Conservation (phyloP, 2,113 vertebrate genomes). For the Perca flavescens region DNA sequence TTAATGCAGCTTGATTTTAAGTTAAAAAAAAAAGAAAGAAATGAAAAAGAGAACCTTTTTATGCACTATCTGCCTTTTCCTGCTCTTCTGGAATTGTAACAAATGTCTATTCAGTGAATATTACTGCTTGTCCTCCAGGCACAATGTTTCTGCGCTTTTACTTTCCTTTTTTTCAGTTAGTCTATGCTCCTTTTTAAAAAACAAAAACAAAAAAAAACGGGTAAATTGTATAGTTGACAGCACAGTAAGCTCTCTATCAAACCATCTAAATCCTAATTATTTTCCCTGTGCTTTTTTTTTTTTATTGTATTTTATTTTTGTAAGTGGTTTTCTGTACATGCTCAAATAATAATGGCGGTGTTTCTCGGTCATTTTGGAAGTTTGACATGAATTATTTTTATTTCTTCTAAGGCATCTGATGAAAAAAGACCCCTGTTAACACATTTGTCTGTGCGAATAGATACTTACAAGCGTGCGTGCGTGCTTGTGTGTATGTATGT, state of each 20-base stretch:
- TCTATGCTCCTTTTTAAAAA: slow-evolving; percentile 76
- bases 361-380: slow-evolving; percentile 61
- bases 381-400: slow-evolving; percentile 44
- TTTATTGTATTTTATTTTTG: slow-evolving; percentile 71
- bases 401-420: slow-evolving; percentile 43
- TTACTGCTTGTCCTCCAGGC: slow-evolving; percentile 78
- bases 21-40: slow-evolving; percentile 91
- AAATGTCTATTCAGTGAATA: slow-evolving; percentile 83
- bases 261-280: slow-evolving; percentile 74
- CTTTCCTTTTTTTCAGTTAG: slow-evolving; percentile 67
- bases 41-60: slow-evolving; percentile 87
- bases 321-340: slow-evolving; percentile 72
- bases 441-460: slow-evolving; percentile 60
- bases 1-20: slow-evolving; percentile 95
- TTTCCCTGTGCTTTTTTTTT: slow-evolving; percentile 59
- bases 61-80: slow-evolving; percentile 92
- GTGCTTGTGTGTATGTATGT: slow-evolving; percentile 56
- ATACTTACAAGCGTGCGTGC: slow-evolving; percentile 50
- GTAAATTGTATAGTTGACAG: slow-evolving; percentile 86
- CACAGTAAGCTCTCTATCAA: slow-evolving; percentile 84
- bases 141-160: slow-evolving; percentile 68
- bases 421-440: slow-evolving; percentile 47
- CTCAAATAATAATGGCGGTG: slow-evolving; percentile 64
- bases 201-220: slow-evolving; percentile 85
- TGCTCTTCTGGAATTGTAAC: slow-evolving; percentile 88